These are phyloP conservation scores for Peromyscus eremicus DNA, from an alignment of 2,797 vertebrate genomes.

Conservation along the genomic window DNA sequence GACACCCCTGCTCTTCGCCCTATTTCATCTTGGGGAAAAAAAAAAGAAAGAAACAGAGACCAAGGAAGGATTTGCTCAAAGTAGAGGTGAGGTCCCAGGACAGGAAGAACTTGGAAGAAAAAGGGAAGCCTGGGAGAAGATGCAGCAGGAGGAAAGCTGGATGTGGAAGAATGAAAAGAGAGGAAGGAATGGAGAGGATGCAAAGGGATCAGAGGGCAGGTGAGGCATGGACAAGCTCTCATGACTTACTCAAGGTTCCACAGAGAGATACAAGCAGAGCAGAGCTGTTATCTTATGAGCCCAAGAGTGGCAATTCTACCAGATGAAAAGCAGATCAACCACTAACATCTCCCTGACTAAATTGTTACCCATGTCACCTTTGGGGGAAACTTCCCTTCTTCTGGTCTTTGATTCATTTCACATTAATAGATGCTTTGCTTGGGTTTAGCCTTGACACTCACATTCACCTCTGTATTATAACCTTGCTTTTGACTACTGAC, in stretches of 20 bases:
- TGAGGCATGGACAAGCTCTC: background rate
- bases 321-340: background rate
- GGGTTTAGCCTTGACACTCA: background rate
- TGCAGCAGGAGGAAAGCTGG: background rate
- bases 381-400: background rate
- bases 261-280: background rate
- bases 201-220: background rate
- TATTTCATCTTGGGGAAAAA: conserved; percentile 53
- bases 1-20: background rate
- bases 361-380: background rate
- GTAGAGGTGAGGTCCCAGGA: conserved; percentile 22
- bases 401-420: conserved; percentile 42
- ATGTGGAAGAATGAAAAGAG: background rate
- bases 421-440: conserved; percentile 4
- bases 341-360: background rate
- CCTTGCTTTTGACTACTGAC: background rate
- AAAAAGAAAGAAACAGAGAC: background rate
- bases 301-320: background rate
- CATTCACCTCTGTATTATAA: background rate
- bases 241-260: background rate
- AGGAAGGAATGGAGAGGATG: background rate
- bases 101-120: background rate
- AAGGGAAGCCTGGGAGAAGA: background rate
- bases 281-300: background rate
- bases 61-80: conserved; percentile 41